These are phyloP conservation scores for Drosophila barbarae DNA, from an alignment of 2,888 invertebrate species.

Conservation along the genomic window DNA sequence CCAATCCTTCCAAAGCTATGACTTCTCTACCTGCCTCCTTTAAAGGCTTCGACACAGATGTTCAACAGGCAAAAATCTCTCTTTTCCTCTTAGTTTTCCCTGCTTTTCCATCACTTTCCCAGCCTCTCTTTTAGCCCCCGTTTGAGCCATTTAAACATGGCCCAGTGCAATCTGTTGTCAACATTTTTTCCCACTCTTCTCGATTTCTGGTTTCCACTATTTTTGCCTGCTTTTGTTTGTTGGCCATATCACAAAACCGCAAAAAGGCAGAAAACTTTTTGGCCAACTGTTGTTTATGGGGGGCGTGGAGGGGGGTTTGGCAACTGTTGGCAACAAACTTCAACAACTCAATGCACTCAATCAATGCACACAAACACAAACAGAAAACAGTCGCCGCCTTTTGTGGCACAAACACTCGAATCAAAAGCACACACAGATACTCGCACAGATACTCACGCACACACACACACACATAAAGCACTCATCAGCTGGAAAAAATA, in stretches of 20 bases:
- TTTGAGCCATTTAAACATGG: slow-evolving; percentile 48
- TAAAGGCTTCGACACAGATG: slow-evolving; percentile 6
- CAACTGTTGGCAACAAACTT: slow-evolving; percentile 51
- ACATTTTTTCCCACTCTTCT: slow-evolving; percentile 44
- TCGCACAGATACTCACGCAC: background rate
- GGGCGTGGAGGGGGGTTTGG: background rate
- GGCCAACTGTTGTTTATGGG: slow-evolving; percentile 36
- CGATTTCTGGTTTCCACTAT: slow-evolving; percentile 21
- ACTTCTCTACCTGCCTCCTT: background rate
- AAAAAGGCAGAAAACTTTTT: slow-evolving; percentile 67
- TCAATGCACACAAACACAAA: slow-evolving; percentile 65
- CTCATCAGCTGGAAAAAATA: slow-evolving; percentile 54
- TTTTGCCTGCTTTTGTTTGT: slow-evolving; percentile 30
- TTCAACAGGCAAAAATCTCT: slow-evolving; percentile 26
- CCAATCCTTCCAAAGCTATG: too few species aligned
- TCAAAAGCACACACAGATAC: slow-evolving; percentile 19
- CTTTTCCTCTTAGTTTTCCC: background rate
- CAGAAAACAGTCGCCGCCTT: slow-evolving; percentile 51
- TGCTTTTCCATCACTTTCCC: background rate
- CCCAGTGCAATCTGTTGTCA: slow-evolving; percentile 60
- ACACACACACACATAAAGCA: slow-evolving; percentile 54
- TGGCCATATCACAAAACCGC: slow-evolving; percentile 63
- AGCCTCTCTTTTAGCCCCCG: too few species aligned
- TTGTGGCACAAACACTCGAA: slow-evolving; percentile 63
- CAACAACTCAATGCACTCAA: slow-evolving; percentile 73